Evolutionary conservation across 2,797 vertebrate species (phyloP).

Genomic region (Chrysocyon brachyurus): DNA sequence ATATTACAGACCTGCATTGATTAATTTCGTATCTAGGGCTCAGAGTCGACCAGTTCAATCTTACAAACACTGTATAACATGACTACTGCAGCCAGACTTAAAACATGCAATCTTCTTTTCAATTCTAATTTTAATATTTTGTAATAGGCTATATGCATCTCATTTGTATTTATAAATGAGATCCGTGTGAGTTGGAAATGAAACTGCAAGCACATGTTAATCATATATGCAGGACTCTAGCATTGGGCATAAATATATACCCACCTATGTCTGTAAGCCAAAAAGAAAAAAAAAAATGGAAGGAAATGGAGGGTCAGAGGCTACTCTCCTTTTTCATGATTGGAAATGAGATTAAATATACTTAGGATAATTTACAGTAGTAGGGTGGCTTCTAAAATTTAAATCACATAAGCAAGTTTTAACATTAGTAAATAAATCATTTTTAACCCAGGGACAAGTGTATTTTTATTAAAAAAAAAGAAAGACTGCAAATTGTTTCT

Average conservation of each 20-base stretch:
- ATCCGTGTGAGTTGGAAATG: constrained; percentile 70
- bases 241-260: constrained; percentile 46
- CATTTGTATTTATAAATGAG: constrained; percentile 79
- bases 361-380: constrained; percentile 74
- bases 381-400: constrained; percentile 73
- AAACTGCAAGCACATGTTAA: constrained; percentile 74
- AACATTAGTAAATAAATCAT: constrained; percentile 86
- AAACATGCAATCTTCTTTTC: constrained; percentile 78
- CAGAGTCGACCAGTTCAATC: constrained; percentile 58
- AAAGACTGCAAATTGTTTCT: constrained; percentile 90
- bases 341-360: constrained; percentile 56
- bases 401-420: constrained; percentile 79
- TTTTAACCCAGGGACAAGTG: constrained; percentile 80
- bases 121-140: constrained; percentile 84
- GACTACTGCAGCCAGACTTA: constrained; percentile 57
- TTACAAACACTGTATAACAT: constrained; percentile 4
- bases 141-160: constrained; percentile 79
- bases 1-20: constrained; percentile 75
- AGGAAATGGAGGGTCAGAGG: background rate
- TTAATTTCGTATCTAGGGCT: constrained; percentile 72
- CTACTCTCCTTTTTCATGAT: constrained; percentile 35
- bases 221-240: constrained; percentile 57
- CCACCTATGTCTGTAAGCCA: constrained; percentile 50
- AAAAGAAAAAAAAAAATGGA: constrained; percentile 28
- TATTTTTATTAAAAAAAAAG: constrained; percentile 88